Conservation (phyloP, 2,888 invertebrate species). For the Pristionchus exspectatus region DNA sequence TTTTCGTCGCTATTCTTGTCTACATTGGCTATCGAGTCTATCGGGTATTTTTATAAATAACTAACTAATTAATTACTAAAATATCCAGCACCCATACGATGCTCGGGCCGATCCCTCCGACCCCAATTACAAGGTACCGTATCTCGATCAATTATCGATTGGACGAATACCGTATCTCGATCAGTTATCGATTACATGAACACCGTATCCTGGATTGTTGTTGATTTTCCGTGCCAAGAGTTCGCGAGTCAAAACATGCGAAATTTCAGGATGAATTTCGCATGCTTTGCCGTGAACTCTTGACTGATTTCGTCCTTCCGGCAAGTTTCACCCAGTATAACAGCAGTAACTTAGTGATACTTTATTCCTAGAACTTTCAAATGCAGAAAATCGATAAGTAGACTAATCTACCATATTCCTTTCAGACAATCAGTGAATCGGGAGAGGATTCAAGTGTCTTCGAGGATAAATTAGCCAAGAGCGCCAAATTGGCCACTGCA, state of each 20-base stretch:
- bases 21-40: conserved; percentile 39
- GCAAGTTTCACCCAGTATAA: not conserved
- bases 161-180: not conserved
- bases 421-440: not conserved
- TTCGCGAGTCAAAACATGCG: not conserved
- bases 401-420: not conserved
- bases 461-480: conserved; percentile 10
- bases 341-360: not conserved
- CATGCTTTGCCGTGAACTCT: conserved; percentile 37
- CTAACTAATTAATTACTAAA: not conserved
- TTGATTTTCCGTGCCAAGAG: not conserved
- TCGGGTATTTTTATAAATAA: not conserved
- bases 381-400: too few relatives aligned
- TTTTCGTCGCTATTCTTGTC: not conserved
- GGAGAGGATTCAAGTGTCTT: not conserved
- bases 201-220: too few relatives aligned
- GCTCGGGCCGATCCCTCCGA: conserved; percentile 14
- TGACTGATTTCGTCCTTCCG: not conserved
- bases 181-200: not conserved
- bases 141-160: not conserved
- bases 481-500: not conserved
- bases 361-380: too few relatives aligned
- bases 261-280: conserved; percentile 39
- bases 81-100: conserved; percentile 6
- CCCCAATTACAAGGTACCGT: conserved; percentile 33